A percentile compares a stretch with the other conserved stretches of the same genome.
Conservation (phyloP, 2,888 invertebrate species). For the Nemoura dubitans region DNA sequence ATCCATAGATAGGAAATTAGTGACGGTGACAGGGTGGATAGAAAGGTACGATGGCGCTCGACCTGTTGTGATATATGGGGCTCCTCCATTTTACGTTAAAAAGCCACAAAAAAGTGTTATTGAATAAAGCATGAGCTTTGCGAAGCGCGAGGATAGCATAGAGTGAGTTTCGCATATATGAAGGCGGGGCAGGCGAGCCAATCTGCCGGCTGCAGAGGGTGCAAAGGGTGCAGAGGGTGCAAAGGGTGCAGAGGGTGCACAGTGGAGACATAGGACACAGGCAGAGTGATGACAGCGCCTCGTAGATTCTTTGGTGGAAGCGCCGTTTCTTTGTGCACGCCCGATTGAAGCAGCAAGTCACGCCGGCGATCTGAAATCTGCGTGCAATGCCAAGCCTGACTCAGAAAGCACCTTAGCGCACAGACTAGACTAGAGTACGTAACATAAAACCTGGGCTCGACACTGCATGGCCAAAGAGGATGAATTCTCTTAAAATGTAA, state of each 20-base stretch:
- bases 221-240: neutral
- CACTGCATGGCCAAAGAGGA: neutral
- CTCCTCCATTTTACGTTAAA: constrained; percentile 41
- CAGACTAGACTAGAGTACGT: neutral
- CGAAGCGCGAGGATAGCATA: neutral
- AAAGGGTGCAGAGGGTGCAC: neutral
- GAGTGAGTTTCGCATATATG: constrained; percentile 9
- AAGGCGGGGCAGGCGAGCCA: constrained; percentile 21
- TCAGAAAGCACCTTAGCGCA: neutral
- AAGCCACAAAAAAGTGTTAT: constrained; percentile 42
- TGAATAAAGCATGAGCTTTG: constrained; percentile 42
- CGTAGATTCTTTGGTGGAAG: neutral
- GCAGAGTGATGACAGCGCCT: neutral
- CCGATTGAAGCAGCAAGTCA: neutral
- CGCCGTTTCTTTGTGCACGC: neutral
- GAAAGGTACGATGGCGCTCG: neutral
- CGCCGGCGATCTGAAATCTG: no score
- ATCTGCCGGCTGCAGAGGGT: constrained; percentile 19
- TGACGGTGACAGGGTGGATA: neutral
- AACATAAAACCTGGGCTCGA: neutral
- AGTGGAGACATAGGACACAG: neutral
- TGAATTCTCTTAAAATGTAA: neutral
- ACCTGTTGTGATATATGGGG: constrained; percentile 34
- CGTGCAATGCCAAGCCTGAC: no score
- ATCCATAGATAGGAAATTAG: constrained; percentile 25